These are phyloP conservation scores for Gymnoscopelus microlampas DNA, from an alignment of 2,797 vertebrate species.

Conservation along the genomic window DNA sequence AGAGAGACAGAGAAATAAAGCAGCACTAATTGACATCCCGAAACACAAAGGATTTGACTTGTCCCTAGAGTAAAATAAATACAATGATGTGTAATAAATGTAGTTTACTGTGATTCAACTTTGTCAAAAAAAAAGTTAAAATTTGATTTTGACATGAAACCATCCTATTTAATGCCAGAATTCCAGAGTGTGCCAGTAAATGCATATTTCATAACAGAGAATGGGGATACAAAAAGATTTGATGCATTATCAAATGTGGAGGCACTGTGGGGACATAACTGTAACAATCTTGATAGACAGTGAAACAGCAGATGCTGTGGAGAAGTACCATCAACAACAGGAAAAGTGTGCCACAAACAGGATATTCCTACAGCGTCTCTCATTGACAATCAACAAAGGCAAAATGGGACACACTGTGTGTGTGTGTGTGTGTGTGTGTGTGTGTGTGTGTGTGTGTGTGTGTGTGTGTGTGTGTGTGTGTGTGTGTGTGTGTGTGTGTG, in stretches of 20 bases:
- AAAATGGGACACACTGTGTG: constrained; percentile 29
- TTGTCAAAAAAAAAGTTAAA: too few species aligned
- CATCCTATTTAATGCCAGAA: not conserved
- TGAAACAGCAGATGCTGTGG: constrained; percentile 38
- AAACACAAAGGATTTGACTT: too few species aligned
- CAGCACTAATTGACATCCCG: too few species aligned
- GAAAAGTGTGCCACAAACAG: constrained; percentile 77
- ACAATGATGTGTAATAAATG: too few species aligned
- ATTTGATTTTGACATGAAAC: too few species aligned
- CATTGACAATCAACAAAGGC: constrained; percentile 38
- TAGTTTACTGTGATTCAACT: too few species aligned
- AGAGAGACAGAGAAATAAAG: constrained; percentile 1
- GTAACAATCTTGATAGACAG: constrained; percentile 41
- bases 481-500: constrained; percentile 10
- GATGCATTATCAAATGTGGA: constrained; percentile 41
- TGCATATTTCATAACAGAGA: constrained; percentile 66
- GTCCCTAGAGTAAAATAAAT: too few species aligned
- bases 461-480: too few species aligned
- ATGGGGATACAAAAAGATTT: constrained; percentile 48
- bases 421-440: constrained; percentile 26
- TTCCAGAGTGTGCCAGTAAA: constrained; percentile 25
- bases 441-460: constrained; percentile 23
- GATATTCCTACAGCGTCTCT: constrained; percentile 61
- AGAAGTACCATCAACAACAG: constrained; percentile 70
- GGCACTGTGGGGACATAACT: constrained; percentile 23